phyloP scores from a whole-genome alignment of 2,113 vertebrate species.

The Thymallus thymallus region DNA sequence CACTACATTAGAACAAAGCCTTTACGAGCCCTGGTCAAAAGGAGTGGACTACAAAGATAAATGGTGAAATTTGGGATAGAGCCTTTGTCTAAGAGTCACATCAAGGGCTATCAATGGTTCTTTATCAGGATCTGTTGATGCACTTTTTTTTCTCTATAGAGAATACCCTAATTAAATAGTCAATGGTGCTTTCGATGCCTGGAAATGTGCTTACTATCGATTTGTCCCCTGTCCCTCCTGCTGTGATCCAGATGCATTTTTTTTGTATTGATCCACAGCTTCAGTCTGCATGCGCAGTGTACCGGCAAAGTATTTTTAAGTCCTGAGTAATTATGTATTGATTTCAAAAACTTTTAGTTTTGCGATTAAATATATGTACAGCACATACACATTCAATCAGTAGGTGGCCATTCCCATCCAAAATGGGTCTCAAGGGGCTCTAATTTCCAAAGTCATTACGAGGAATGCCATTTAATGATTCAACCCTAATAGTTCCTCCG shows the following conservation, averaged over 20 bases:
- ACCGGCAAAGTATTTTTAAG: conserved; percentile 71
- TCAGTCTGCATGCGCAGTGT: conserved; percentile 63
- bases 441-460: conserved; percentile 52
- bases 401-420: conserved; percentile 52
- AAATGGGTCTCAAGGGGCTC: conserved; percentile 40
- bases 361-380: conserved; percentile 57
- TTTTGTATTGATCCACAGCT: conserved; percentile 68
- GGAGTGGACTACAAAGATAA: no score
- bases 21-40: no score
- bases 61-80: no score
- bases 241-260: conserved; percentile 70
- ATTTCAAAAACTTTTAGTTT: conserved; percentile 70
- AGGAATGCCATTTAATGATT: conserved; percentile 51
- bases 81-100: conserved; percentile 8
- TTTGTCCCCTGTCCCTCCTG: conserved; percentile 57
- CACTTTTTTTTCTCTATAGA: conserved; percentile 50
- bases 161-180: conserved; percentile 74
- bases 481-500: conserved; percentile 35
- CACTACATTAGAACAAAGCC: no score
- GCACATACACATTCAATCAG: conserved; percentile 44
- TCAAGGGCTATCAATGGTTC: conserved; percentile 42
- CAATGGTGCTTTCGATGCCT: conserved; percentile 66
- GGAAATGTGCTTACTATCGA: conserved; percentile 79
- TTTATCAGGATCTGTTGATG: conserved; percentile 46
- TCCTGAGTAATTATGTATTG: conserved; percentile 74